Evolutionary conservation across 1,140 invertebrate genomes (phyloP).

Genomic region (Anoplolepis gracilipes): DNA sequence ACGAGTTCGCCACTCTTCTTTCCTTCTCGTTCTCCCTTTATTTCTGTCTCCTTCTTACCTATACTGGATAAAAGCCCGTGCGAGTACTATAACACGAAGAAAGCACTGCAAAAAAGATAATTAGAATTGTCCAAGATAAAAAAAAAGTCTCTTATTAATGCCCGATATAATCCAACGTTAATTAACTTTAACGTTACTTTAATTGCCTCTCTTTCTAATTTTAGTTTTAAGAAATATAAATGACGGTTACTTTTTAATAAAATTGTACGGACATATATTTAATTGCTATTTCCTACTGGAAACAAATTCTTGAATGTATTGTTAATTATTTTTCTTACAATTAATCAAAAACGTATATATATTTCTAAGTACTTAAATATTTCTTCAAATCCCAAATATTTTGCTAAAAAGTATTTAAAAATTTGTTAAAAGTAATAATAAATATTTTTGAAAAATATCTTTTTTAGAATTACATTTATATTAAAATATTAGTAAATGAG

Average conservation of each 20-base stretch:
- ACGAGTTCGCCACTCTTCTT: background rate
- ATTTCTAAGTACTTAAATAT: background rate
- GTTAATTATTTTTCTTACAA: background rate
- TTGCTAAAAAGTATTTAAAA: too few species aligned
- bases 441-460: background rate
- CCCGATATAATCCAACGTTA: constrained; percentile 44
- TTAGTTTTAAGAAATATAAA: background rate
- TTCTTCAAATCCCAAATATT: too few species aligned
- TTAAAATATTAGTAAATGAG: constrained; percentile 2
- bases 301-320: background rate
- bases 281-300: background rate
- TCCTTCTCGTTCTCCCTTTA: constrained; percentile 31
- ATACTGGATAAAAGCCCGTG: background rate
- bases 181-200: constrained; percentile 38
- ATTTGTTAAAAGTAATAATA: background rate
- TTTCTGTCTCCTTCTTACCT: constrained; percentile 9
- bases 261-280: background rate
- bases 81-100: constrained; percentile 39
- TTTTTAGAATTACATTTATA: background rate
- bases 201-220: constrained; percentile 21
- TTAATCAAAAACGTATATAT: background rate
- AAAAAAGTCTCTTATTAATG: constrained; percentile 53
- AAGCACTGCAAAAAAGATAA: constrained; percentile 28
- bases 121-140: constrained; percentile 37
- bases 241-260: constrained; percentile 3